phyloP scores from a whole-genome alignment of 1,140 invertebrate species.

The Eumeta japonica region DNA sequence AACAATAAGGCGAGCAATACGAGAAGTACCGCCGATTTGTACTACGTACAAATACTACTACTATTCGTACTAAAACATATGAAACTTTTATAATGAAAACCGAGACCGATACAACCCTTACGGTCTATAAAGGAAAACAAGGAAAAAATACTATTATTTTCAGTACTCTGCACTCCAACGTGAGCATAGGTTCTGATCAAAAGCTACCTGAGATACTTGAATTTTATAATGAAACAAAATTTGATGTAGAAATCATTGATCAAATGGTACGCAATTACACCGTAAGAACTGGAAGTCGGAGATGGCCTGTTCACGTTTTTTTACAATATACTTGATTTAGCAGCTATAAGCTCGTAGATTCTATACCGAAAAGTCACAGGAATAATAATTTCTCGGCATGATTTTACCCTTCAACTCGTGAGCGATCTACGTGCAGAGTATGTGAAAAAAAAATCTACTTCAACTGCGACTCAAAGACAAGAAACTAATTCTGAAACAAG shows the following conservation, averaged over 20 bases:
- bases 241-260: conserved; percentile 12
- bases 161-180: conserved; percentile 8
- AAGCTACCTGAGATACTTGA: conserved; percentile 5
- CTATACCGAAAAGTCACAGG: conserved; percentile 1
- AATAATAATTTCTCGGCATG: not conserved
- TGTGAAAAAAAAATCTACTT: not conserved
- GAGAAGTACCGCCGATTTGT: conserved; percentile 24
- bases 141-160: conserved; percentile 10
- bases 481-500: not conserved
- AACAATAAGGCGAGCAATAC: conserved; percentile 18
- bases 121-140: not conserved
- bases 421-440: conserved; percentile 1
- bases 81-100: no score
- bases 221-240: conserved; percentile 14
- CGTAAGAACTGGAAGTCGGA: conserved; percentile 11
- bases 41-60: no score
- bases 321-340: conserved; percentile 1
- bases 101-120: not conserved
- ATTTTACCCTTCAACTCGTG: not conserved
- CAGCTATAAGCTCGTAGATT: conserved; percentile 1
- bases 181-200: conserved; percentile 2
- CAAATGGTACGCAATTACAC: conserved; percentile 16
- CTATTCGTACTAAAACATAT: no score
- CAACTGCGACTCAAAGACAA: conserved; percentile 1
- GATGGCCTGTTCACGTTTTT: conserved; percentile 13